These are phyloP conservation scores for Vireo griseus DNA, from an alignment of 2,797 vertebrate genomes.

Conservation along the genomic window DNA sequence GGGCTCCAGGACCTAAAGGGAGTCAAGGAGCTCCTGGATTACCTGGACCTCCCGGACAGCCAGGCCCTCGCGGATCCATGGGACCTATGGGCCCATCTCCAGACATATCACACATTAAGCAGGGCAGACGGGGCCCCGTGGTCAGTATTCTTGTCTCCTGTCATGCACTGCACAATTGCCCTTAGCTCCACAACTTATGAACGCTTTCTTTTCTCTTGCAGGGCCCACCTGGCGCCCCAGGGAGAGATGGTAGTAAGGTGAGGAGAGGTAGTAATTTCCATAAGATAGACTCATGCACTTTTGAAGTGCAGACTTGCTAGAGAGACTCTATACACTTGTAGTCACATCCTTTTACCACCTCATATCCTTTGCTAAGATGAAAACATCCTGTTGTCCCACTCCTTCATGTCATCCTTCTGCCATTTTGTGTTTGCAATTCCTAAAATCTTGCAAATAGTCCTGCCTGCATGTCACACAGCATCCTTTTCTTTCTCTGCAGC, in stretches of 20 bases:
- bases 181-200: neutral
- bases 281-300: neutral
- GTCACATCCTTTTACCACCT: neutral
- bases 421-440: neutral
- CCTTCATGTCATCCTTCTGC: neutral
- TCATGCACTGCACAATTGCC: neutral
- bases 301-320: neutral
- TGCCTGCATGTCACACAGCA: neutral
- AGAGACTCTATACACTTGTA: neutral
- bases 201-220: constrained; percentile 64
- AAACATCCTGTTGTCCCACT: neutral
- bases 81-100: constrained; percentile 93
- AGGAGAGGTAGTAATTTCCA: neutral
- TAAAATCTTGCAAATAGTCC: neutral
- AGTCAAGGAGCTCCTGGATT: constrained; percentile 81
- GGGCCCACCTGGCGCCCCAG: constrained; percentile 89
- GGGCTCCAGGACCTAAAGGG: constrained; percentile 86
- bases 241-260: constrained; percentile 92
- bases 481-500: neutral
- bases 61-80: constrained; percentile 92
- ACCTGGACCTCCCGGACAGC: constrained; percentile 82
- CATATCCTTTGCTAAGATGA: neutral
- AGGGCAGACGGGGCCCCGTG: constrained; percentile 90
- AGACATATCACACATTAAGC: constrained; percentile 91
- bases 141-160: constrained; percentile 76